Evolutionary conservation across 2,113 vertebrate genomes (phyloP), one percentile per base, ranked within the genome.

Genomic region (Pseudopipra pipra): DNA sequence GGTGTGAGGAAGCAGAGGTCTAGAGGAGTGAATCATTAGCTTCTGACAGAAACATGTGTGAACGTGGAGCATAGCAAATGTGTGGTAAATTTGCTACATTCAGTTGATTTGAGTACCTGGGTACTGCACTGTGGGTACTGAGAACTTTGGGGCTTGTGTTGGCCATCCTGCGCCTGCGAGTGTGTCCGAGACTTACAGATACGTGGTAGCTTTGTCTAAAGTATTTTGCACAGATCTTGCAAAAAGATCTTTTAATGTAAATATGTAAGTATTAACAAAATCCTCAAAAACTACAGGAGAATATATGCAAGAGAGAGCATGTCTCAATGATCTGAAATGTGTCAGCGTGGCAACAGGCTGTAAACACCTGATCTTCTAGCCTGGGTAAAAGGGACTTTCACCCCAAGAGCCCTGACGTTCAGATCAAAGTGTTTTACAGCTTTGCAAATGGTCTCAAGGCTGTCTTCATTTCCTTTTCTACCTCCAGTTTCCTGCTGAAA

Each of bases 361-460:
- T 85, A 94, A 94, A 94, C 62, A 59, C 31, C 46, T 86, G 63
- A 67, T 91, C 75, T 63, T 73, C 51, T 12, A 83, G 37, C 54
- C n/a, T 77, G 24, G 30, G 39, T 85, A 35, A 52, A 92, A 67
- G 39, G 68, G 85, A 96, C 95, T 94, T 95, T 97, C 47, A 95
- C 78, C 91, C 35, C 1, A 11, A 30, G 71, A 77, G 74, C 35
- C 23, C 25, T 4, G 43, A 73, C 0, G 0, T 55, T 85, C 72
- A 86, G 90, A 94, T 96, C 82, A 86, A 94, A 95, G 85, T 25
- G 46, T 88, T 95, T 73, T 55, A 58, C 41, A 49, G 82, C 39
- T 91, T 66, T 87, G 39, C 9, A 3, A 51, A 59, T 85, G 70
- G 23, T 89, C 63, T 94, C 59, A 55, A 86, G 52, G 66, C 91